Conservation (phyloP, 2,797 vertebrate species). For the Tenualosa thibaudeaui region DNA sequence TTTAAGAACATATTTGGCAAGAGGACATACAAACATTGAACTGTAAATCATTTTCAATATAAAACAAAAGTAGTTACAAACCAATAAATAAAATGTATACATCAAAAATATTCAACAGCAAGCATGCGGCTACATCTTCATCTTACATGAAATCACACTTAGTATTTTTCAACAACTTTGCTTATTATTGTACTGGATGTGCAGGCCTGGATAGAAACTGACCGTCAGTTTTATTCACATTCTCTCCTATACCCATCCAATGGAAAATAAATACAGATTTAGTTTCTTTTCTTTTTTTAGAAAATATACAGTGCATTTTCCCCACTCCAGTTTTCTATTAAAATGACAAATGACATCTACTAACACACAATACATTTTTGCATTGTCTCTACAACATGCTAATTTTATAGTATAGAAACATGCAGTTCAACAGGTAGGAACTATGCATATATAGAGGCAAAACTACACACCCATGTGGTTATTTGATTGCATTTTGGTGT, state of each 20-base stretch:
- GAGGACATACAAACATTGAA: constrained; percentile 52
- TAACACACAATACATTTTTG: constrained; percentile 79
- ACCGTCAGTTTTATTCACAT: constrained; percentile 73
- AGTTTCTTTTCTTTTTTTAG: constrained; percentile 69
- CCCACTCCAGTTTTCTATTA: constrained; percentile 71
- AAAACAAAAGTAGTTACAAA: constrained; percentile 48
- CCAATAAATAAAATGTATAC: constrained; percentile 48
- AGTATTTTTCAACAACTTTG: constrained; percentile 66
- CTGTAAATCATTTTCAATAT: constrained; percentile 45
- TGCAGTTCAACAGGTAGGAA: constrained; percentile 83
- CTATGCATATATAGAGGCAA: constrained; percentile 76
- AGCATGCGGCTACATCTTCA: constrained; percentile 81
- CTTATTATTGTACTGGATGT: constrained; percentile 60
- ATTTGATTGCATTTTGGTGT: constrained; percentile 75
- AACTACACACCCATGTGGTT: constrained; percentile 77
- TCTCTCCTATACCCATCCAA: constrained; percentile 74
- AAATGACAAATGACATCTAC: constrained; percentile 83
- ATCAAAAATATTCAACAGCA: constrained; percentile 62
- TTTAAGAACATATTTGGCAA: constrained; percentile 44
- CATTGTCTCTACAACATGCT: constrained; percentile 83
- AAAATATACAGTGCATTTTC: constrained; percentile 84
- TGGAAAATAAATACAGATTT: constrained; percentile 80
- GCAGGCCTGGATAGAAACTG: constrained; percentile 73
- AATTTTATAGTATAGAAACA: constrained; percentile 85
- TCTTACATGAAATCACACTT: constrained; percentile 77